Evolutionary conservation across 2,797 vertebrate genomes (phyloP).

Genomic region (Coreius guichenoti): DNA sequence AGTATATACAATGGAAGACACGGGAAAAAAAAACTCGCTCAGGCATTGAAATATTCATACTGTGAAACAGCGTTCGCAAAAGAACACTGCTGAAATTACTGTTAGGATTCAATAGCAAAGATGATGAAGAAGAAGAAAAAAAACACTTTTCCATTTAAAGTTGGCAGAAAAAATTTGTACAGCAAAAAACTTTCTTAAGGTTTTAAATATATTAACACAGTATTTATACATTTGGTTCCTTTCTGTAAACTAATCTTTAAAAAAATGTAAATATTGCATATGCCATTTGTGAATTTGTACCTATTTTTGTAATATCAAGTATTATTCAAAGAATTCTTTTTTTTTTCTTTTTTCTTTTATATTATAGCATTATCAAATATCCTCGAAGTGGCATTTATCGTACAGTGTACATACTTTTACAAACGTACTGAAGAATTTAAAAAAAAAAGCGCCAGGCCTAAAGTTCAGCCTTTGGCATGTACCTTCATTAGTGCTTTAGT

Average conservation of each 20-base stretch:
- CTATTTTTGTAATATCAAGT: conserved; percentile 79
- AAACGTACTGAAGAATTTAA: conserved; percentile 70
- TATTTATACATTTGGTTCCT: conserved; percentile 97
- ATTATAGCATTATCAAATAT: conserved; percentile 82
- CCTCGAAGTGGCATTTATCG: conserved; percentile 78
- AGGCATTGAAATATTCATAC: conserved; percentile 86
- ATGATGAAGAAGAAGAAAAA: conserved; percentile 67
- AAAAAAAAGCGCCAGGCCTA: conserved; percentile 68
- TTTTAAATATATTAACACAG: conserved; percentile 89
- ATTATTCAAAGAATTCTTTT: conserved; percentile 70
- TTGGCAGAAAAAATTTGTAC: conserved; percentile 87
- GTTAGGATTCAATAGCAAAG: conserved; percentile 89
- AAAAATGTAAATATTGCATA: conserved; percentile 99
- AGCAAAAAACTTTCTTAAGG: conserved; percentile 81
- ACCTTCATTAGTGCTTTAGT: conserved; percentile 83
- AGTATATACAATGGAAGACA: conserved; percentile 95
- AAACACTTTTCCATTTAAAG: conserved; percentile 84
- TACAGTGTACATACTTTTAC: conserved; percentile 70
- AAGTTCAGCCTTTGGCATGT: conserved; percentile 79
- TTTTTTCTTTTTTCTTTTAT: conserved; percentile 63
- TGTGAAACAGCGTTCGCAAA: conserved; percentile 89
- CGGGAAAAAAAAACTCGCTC: conserved; percentile 79
- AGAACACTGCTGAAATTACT: conserved; percentile 93
- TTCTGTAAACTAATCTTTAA: conserved; percentile 95
- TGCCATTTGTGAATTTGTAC: conserved; percentile 91